Base-by-base conservation (phyloP, 1,140 invertebrate genomes). In the Chrysomallon squamiferum region DNA sequence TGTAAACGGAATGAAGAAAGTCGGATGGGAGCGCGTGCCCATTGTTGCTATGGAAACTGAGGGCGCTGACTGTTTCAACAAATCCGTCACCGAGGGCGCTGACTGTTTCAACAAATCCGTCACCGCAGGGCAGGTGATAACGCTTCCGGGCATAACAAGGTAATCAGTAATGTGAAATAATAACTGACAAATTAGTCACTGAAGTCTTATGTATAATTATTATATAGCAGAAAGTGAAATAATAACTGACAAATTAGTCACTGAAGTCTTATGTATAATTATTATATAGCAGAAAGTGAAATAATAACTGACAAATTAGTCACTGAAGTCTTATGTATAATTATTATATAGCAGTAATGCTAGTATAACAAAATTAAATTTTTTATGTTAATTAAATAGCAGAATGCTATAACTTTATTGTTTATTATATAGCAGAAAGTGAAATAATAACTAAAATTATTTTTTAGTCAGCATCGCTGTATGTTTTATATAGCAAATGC, bases 1-100 rank as follows among this genome's bases (percentile, higher is more conserved):
- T 20, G 49, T 80, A 27, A 62, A 78, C 49, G 82, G 81, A 3
- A 77, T 83, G 80, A 60, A 68, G 57, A 71, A 81, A 72, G 84
- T 78, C 69, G 86, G 86, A 9, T 84, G 76, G 81, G 57, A 78
- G 75, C 68, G 81, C 68, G 79, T 88, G 33, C 86, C 88, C 32
- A 75, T 89, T 25, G 49, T 89, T 54, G 85, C 86, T 32, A 86
- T 88, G 84, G 88, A 89, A 80, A 89, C 88, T 4, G 71, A 72
- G 29, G 88, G 88, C 13, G 84, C 87, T 32, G 78, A 88, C 65
- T 85, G 84, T 62, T 85, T 88, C 32, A 85, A 86, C 72, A 71
- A 75, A 11, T 81, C 87, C 9, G 52, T 88, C 2, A 72, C 84
- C 64, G 84, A n/a, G n/a, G 88, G 88, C 13, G 84, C 87, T 32